Evolutionary conservation across 2,113 vertebrate genomes (phyloP).

Genomic region (Morone chrysops): DNA sequence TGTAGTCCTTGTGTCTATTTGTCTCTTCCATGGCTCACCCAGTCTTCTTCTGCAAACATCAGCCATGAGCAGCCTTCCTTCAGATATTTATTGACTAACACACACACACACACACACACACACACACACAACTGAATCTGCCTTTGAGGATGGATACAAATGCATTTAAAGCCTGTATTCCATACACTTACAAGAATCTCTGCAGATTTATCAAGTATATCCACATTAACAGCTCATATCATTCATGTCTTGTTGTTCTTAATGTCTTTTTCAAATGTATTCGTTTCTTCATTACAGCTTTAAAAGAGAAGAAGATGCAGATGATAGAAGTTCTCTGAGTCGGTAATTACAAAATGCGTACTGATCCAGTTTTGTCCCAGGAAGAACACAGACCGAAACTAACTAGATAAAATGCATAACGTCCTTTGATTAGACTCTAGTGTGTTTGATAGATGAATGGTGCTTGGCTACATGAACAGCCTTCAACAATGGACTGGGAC

Average conservation of each 20-base stretch:
- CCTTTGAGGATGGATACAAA: too few relatives aligned
- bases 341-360: not conserved
- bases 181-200: not conserved
- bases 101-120: not conserved
- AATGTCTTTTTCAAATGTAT: not conserved
- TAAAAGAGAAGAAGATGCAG: not conserved
- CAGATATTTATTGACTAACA: not conserved
- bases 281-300: not conserved
- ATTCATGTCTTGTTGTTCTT: not conserved
- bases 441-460: constrained; percentile 13
- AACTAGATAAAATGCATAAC: not conserved
- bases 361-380: not conserved
- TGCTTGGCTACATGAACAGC: constrained; percentile 47
- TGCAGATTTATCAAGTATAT: constrained; percentile 12
- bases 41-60: constrained; percentile 2
- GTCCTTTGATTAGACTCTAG: not conserved
- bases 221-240: not conserved
- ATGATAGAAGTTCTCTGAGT: not conserved
- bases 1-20: too few relatives aligned
- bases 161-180: not conserved
- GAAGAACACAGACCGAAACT: not conserved
- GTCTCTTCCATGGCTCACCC: not conserved
- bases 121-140: too few relatives aligned
- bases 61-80: not conserved
- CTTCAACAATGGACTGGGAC: constrained; percentile 55